These are phyloP conservation scores for Halcyon chelicuti DNA, from an alignment of 2,797 vertebrate species.

Conservation along the genomic window DNA sequence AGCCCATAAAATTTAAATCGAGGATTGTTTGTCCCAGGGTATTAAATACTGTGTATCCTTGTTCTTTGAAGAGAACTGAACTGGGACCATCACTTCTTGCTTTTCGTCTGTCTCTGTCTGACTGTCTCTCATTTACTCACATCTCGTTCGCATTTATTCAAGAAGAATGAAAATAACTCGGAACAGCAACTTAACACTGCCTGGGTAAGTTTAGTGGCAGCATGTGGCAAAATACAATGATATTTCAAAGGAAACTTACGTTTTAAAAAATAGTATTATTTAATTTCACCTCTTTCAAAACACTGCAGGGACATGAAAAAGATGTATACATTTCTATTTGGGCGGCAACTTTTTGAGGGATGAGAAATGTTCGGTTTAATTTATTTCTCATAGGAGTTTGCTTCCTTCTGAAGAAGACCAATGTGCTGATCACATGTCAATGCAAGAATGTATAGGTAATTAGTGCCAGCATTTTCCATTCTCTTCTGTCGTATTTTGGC, in stretches of 20 bases:
- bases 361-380: not conserved
- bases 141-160: not conserved
- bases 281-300: not conserved
- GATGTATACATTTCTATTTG: not conserved
- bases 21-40: not conserved
- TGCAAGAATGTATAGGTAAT: constrained; percentile 60
- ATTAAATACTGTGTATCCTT: not conserved
- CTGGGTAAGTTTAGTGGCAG: not conserved
- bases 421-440: constrained; percentile 52
- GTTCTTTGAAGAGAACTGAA: not conserved
- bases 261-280: not conserved
- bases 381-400: constrained; percentile 12
- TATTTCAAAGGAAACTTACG: not conserved
- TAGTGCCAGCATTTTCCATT: constrained; percentile 66
- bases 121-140: not conserved
- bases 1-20: not conserved
- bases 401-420: constrained; percentile 44
- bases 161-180: not conserved
- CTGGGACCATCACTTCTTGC: not conserved
- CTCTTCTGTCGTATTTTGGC: constrained; percentile 40
- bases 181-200: not conserved
- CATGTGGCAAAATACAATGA: not conserved
- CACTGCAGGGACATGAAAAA: not conserved
- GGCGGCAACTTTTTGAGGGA: not conserved
- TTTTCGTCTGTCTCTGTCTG: too few relatives aligned